Percentiles rank a stretch among this genome's conserved stretches.
Conservation (phyloP, 2,888 invertebrate genomes). For the Microctonus hyperodae region DNA sequence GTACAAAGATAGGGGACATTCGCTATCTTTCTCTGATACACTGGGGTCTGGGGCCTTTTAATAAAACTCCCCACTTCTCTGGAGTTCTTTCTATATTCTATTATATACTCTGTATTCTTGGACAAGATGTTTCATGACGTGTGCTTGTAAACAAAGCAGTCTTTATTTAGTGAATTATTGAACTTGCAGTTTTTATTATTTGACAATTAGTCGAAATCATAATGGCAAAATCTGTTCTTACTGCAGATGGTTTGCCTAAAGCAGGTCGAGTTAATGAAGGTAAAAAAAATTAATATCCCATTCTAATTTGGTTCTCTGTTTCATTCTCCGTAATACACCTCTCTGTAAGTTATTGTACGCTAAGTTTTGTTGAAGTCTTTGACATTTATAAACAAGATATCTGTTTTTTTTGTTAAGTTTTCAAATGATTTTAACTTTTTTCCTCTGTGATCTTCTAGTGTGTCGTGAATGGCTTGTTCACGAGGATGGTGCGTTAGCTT, state of each 20-base stretch:
- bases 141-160: conserved; percentile 47
- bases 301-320: not conserved
- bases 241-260: conserved; percentile 68
- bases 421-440: too few species aligned
- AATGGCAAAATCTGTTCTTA: conserved; percentile 60
- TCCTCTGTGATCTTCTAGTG: conserved; percentile 65
- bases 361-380: too few species aligned
- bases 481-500: conserved; percentile 84
- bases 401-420: too few species aligned
- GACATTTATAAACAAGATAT: too few species aligned
- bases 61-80: too few species aligned
- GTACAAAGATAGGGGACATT: too few species aligned
- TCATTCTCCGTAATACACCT: too few species aligned
- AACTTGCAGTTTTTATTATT: not conserved
- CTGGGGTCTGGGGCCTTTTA: too few species aligned
- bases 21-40: too few species aligned
- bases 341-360: too few species aligned
- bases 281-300: conserved; percentile 49
- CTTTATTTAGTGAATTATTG: not conserved
- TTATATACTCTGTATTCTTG: too few species aligned
- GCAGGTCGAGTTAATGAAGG: conserved; percentile 74
- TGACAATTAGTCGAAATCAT: not conserved
- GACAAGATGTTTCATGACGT: conserved; percentile 39
- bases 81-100: too few species aligned
- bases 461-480: conserved; percentile 84